Base-by-base conservation (phyloP, 23 tunicate genomes). In the Botrylloides violaceus region DNA sequence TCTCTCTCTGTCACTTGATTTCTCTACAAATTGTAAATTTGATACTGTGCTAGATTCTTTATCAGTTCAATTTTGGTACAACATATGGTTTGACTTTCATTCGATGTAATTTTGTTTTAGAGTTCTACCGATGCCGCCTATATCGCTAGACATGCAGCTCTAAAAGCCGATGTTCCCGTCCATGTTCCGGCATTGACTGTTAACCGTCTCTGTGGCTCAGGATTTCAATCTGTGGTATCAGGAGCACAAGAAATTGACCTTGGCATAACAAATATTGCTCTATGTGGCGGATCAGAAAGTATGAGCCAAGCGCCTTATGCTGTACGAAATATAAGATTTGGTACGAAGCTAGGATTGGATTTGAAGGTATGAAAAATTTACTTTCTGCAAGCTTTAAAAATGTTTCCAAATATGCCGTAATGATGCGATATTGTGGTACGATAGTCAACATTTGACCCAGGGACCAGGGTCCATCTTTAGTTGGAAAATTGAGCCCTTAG, bases 271-370 rank as follows among this genome's bases (percentile, higher is more conserved):
- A 65, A 87, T 0, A 65, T 95, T 25, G 80, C 96, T 39, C 37
- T 95, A 22, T 89, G 99, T 78, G 99, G 99, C 20, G 99, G 99
- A 9, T 56, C 99, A 3, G 99, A 95, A 66, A 87, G 49, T 34
- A 95, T 95, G 99, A 87, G 96, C 47, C 99, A 95, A 64, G 84
- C 95, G 21, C 99, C 99, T 4, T 83, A 95, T 47, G 83, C 82
- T 20, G 60, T 95, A 15, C 66, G 72, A 26, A 82, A 71, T 27
- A 76, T 80, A 29, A 76, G 99, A 53, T 95, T 95, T 80, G 99
- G 99, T 20, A 87, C 96, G 30, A 83, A 84, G 61, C 70, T 95
- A 19, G 99, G 99, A 0, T 59, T 43, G 55, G 99, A 95, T 82
- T 48, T 95, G 15, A 95, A 95, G 72, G 97, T 90, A 34, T n/a